Conservation (phyloP, 2,888 invertebrate species). For the Erebia palarica region DNA sequence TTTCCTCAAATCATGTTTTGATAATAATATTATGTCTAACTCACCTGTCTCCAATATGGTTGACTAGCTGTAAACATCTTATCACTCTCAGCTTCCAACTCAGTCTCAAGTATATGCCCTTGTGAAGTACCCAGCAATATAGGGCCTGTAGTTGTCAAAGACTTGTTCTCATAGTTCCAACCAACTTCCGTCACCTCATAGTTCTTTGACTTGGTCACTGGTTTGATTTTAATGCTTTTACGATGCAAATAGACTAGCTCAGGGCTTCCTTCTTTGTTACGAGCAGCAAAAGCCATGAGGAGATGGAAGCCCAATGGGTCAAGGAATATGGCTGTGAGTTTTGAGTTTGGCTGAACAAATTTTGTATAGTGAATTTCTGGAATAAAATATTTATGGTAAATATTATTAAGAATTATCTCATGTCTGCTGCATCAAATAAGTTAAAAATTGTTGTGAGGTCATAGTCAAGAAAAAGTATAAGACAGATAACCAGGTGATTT, state of each 20-base stretch:
- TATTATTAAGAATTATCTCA: too few species aligned
- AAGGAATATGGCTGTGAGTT: conserved; percentile 87
- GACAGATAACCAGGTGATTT: too few species aligned
- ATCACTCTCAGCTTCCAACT: conserved; percentile 91
- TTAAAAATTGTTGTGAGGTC: not conserved
- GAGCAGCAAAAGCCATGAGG: conserved; percentile 87
- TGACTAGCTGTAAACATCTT: conserved; percentile 90
- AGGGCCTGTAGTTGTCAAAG: conserved; percentile 88
- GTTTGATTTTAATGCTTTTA: conserved; percentile 88
- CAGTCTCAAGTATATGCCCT: conserved; percentile 95
- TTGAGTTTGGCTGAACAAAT: conserved; percentile 81
- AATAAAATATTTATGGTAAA: conserved; percentile 48
- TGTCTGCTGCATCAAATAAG: too few species aligned
- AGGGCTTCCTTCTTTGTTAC: conserved; percentile 81
- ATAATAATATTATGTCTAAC: not conserved
- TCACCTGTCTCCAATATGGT: conserved; percentile 93
- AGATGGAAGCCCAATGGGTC: conserved; percentile 95
- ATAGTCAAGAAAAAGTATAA: not conserved
- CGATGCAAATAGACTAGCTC: conserved; percentile 92
- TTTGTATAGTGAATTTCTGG: conserved; percentile 89
- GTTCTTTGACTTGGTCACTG: conserved; percentile 84
- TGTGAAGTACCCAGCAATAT: conserved; percentile 95
- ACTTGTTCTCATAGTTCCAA: conserved; percentile 90
- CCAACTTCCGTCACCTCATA: conserved; percentile 95
- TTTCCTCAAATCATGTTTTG: too few species aligned